Percentiles rank a stretch among this genome's conserved stretches.
Conservation (phyloP, 2,113 vertebrate species). For the Dolichallabes microphthalmus region DNA sequence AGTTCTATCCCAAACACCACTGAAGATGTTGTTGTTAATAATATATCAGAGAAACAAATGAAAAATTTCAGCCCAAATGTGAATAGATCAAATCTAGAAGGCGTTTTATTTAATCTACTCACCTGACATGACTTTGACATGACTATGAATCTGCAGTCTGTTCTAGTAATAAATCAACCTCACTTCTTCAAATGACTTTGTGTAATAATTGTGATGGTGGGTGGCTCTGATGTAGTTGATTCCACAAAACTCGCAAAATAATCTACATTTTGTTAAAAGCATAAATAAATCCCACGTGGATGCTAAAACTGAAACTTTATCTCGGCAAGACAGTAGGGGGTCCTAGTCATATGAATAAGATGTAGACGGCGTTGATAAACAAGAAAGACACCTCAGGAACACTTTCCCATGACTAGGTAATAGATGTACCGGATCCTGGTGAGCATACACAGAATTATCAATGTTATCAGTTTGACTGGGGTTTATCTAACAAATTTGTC, state of each 20-base stretch:
- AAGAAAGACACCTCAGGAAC: conserved; percentile 12
- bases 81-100: neutral
- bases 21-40: neutral
- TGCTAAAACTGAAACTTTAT: neutral
- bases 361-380: conserved; percentile 16
- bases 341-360: neutral
- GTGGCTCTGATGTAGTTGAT: neutral
- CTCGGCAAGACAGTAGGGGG: neutral
- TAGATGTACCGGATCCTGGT: conserved; percentile 17
- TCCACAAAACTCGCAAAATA: neutral
- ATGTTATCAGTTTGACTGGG: conserved; percentile 38
- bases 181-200: neutral
- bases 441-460: conserved; percentile 12
- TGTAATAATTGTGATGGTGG: neutral
- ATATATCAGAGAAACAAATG: neutral
- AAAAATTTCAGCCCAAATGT: neutral
- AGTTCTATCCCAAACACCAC: neutral
- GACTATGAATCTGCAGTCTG: neutral
- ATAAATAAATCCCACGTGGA: too few species aligned
- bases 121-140: neutral
- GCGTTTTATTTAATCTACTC: neutral
- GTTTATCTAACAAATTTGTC: conserved; percentile 51
- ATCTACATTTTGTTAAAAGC: neutral
- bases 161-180: neutral
- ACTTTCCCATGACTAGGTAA: conserved; percentile 50